Conservation (phyloP, 1,140 invertebrate genomes). For the Lithobius niger region DNA sequence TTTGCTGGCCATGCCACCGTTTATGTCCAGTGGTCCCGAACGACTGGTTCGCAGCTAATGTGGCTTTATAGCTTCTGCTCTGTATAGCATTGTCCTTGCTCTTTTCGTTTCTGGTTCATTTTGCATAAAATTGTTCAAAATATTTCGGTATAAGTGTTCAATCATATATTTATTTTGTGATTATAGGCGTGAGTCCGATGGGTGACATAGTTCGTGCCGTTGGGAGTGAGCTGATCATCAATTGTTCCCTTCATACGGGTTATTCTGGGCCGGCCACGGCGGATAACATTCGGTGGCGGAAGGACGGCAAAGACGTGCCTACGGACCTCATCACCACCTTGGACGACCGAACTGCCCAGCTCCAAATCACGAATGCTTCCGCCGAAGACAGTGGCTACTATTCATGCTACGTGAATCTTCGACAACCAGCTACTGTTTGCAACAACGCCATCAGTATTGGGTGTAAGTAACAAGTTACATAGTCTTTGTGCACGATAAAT, state of each 20-base stretch:
- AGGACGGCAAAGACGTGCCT: neutral
- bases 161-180: conserved; percentile 1
- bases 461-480: too few relatives aligned
- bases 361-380: neutral
- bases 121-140: too few relatives aligned
- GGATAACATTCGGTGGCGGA: neutral
- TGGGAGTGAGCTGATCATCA: neutral
- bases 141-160: too few relatives aligned
- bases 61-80: too few relatives aligned
- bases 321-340: neutral
- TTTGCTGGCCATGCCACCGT: too few relatives aligned
- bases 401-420: neutral
- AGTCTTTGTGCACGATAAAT: too few relatives aligned
- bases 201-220: neutral
- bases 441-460: conserved; percentile 3
- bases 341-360: neutral
- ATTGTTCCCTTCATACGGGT: neutral
- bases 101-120: too few relatives aligned
- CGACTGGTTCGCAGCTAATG: too few relatives aligned
- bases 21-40: too few relatives aligned
- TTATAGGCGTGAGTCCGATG: neutral
- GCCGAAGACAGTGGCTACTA: neutral
- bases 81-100: too few relatives aligned
- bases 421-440: neutral
- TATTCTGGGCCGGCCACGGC: neutral